These are phyloP conservation scores for Caranx melampygus DNA, from an alignment of 2,113 vertebrate species.

Conservation along the genomic window DNA sequence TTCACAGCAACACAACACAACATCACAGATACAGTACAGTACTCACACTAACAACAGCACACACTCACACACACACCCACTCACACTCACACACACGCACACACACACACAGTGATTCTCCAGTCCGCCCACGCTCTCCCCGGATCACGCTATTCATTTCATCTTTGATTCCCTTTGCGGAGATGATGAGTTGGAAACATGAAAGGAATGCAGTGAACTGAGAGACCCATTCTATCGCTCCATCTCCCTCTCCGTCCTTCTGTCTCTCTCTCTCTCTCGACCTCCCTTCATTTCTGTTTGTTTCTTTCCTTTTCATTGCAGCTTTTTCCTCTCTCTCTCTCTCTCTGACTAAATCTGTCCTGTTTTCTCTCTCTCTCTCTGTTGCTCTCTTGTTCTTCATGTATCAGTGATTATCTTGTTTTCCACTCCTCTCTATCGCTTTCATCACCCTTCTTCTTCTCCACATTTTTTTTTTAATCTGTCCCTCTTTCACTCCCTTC, in stretches of 20 bases:
- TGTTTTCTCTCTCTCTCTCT: not conserved
- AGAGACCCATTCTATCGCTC: constrained; percentile 56
- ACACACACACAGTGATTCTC: constrained; percentile 26
- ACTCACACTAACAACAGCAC: constrained; percentile 5
- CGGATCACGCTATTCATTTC: constrained; percentile 71
- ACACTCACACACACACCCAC: not conserved
- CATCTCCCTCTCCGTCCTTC: constrained; percentile 49
- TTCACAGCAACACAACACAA: not conserved
- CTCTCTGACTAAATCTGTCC: constrained; percentile 12
- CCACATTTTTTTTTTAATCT: not conserved
- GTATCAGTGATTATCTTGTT: constrained; percentile 48
- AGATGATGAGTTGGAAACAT: constrained; percentile 73
- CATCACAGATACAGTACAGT: not conserved
- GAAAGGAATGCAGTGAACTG: constrained; percentile 68
- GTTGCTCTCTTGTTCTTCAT: constrained; percentile 35
- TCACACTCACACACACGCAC: constrained; percentile 10
- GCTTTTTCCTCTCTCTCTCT: not conserved
- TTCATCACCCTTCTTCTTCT: not conserved
- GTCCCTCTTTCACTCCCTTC: no score
- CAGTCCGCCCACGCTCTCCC: constrained; percentile 60
- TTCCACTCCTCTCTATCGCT: constrained; percentile 20
- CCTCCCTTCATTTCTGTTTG: not conserved
- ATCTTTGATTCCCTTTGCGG: constrained; percentile 79
- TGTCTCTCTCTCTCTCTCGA: constrained; percentile 10
- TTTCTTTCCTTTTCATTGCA: constrained; percentile 1